phyloP scores from a whole-genome alignment of 2,888 invertebrate species.

The Anoplius nigerrimus region DNA sequence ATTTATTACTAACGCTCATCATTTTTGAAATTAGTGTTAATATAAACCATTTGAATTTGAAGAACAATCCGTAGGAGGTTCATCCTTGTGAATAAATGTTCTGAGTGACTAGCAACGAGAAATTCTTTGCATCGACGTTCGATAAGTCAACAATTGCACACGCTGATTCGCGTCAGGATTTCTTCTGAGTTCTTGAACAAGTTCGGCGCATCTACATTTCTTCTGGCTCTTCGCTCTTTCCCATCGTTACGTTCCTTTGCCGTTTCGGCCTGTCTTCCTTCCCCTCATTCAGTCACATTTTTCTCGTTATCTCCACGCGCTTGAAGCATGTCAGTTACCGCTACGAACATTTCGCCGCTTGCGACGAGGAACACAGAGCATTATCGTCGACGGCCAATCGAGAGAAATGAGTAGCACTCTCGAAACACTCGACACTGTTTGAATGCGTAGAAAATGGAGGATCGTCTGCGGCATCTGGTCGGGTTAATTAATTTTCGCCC shows the following conservation, averaged over 20 bases:
- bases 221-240: constrained; percentile 1
- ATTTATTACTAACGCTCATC: too few species aligned
- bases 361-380: constrained; percentile 17
- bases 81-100: too few species aligned
- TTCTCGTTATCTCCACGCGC: constrained; percentile 1
- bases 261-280: neutral
- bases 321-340: neutral
- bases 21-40: too few species aligned
- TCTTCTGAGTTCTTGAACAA: constrained; percentile 9
- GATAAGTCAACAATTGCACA: constrained; percentile 22
- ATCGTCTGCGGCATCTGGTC: neutral
- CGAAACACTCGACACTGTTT: neutral
- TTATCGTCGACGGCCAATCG: constrained; percentile 44
- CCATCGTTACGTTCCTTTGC: neutral
- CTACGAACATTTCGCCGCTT: constrained; percentile 4
- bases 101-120: neutral
- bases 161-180: constrained; percentile 32
- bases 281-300: neutral
- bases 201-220: constrained; percentile 18
- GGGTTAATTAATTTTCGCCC: constrained; percentile 42
- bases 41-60: too few species aligned
- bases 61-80: too few species aligned
- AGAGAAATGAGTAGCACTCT: constrained; percentile 43
- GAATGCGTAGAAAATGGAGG: neutral
- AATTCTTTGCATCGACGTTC: constrained; percentile 23